Evolutionary conservation across 2,113 vertebrate genomes (phyloP), one percentile per base, ranked within the genome.

Genomic region (Thinocorus orbignyianus): DNA sequence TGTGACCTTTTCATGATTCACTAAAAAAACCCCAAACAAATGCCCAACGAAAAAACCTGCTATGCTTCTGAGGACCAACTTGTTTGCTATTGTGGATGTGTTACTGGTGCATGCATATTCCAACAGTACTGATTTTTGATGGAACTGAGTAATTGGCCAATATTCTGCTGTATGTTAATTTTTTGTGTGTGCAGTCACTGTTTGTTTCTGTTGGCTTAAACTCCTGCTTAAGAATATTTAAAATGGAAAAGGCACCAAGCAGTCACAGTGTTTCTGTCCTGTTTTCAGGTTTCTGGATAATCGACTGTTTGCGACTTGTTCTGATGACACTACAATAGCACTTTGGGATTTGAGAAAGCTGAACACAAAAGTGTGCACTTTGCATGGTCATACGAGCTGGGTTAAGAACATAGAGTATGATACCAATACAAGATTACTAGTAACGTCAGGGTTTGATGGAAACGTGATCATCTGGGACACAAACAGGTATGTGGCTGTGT

Each of bases 381-480:
- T 99, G 97, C 99, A 99, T 11, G 99, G 99, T 57, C 99, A 99
- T 90, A 99, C 99, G 95, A 99, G 99, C 98, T 99, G 99, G 99
- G 99, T 99, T 95, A 99, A 99, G 98, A 99, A 99, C 97, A 99
- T 99, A 2, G 99, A 99, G 97, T 99, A 99, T 5, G 99, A 99
- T 93, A 99, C 99, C 86, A 99, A 99, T 97, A 99, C 99, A 0
- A 98, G 99, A 48, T 98, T 99, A n/a, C 98, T 99, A 20, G 99
- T 99, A 91, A 99, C 99, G 0, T 99, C 99, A 20, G 99, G 99
- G 83, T 99, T 99, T 57, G 99, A 99, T 88, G 99, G 99, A 73
- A 99, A 99, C 66, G 99, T 99, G 91, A 99, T 99, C 97, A 99
- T 99, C 55, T 99, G 99, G 99, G 99, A 99, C 97, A 99, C 99